Evolutionary conservation across 2,797 vertebrate genomes (phyloP), one percentile per base, ranked within the genome.

Genomic region (Cossypha niveicapilla): DNA sequence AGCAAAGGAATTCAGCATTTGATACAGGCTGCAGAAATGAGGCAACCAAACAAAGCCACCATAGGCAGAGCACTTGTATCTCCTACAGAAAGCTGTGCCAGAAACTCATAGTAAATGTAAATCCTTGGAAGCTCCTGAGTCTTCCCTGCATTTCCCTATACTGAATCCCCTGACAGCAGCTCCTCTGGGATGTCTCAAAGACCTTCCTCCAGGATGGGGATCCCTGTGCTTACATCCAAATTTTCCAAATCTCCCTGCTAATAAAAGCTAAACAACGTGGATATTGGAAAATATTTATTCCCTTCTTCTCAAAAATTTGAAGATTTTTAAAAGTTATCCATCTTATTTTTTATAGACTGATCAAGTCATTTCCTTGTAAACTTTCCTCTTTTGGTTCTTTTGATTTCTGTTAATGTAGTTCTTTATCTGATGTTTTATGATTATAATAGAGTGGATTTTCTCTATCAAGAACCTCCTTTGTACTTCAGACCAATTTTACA

Each of bases 401-500:
- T 47, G 8, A 32, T 8, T 62, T 47, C 30, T 42, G 7, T 21
- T n/a, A 30, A 48, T 12, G 2, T 4, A 45, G 3, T 9, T 37
- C 10, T 92, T 77, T 67, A 15, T 22, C 42, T 51, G 28, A 17
- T 24, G 13, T 16, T 66, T 37, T 32, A 39, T 25, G 12, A 42
- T 50, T 47, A 6, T n/a, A 56, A 23, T 4, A 34, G 19, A 28
- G 11, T 54, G 62, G 25, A 47, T 86, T 73, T 86, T 67, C n/a
- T 67, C 7, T 6, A 0, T 3, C 22, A 2, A 9, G 25, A 57
- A 25, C 3, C 7, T 53, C 6, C 12, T 48, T 41, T 67, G 5
- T 27, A 11, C 16, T 80, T 80, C 44, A 83, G 28, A 34, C 3
- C 11, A 37, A 6, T 34, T 80, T 51, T 28, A 23, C 3, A 71